These are phyloP conservation scores for Allobates femoralis DNA, from an alignment of 2,797 vertebrate species.

Conservation along the genomic window DNA sequence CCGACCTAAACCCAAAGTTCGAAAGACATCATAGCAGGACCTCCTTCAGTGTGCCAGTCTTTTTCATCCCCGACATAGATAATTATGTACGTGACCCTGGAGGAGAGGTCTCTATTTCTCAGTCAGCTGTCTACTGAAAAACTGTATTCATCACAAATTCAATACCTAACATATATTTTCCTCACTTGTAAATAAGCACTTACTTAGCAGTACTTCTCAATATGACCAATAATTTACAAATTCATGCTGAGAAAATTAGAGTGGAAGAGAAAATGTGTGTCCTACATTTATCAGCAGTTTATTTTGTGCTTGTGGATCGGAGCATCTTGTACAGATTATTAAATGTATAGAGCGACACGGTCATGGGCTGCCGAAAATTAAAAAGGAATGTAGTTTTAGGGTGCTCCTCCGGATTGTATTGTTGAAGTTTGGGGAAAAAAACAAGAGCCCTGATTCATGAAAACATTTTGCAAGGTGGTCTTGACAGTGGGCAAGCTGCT, in stretches of 20 bases:
- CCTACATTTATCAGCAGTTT: not conserved
- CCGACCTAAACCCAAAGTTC: not conserved
- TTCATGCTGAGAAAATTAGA: not conserved
- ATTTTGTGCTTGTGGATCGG: not conserved
- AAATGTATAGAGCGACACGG: not conserved
- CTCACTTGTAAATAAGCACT: constrained; percentile 14
- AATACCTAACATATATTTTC: not conserved
- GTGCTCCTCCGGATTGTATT: not conserved
- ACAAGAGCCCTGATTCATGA: not conserved
- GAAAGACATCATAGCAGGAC: not conserved
- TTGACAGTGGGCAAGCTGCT: too few species aligned
- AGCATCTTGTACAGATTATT: not conserved
- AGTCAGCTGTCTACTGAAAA: not conserved
- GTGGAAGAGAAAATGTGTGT: not conserved
- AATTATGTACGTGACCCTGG: not conserved
- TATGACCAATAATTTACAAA: constrained; percentile 13
- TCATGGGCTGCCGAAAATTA: not conserved
- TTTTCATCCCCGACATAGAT: not conserved
- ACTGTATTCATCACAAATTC: constrained; percentile 7
- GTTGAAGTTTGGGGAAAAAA: not conserved
- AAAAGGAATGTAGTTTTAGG: not conserved
- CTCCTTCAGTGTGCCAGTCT: not conserved
- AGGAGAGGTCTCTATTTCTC: not conserved
- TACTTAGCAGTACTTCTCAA: not conserved
- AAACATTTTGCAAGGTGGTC: too few species aligned